Base-by-base conservation (phyloP, 2,797 vertebrate genomes). In the Bradypus variegatus region DNA sequence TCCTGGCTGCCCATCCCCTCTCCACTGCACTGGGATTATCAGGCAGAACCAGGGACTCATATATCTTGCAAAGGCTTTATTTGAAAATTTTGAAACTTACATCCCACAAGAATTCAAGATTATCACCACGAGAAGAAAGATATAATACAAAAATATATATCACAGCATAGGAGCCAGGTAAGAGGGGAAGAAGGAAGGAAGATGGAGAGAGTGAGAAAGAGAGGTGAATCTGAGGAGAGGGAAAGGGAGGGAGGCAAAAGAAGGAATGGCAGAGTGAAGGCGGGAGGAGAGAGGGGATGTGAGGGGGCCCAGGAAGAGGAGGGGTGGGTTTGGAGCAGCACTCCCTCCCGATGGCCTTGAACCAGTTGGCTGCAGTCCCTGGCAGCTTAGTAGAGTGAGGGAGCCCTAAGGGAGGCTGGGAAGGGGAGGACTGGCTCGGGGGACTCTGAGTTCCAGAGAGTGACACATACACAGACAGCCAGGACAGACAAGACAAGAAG, bases 111-210 rank as follows among this genome's bases (percentile, higher is more conserved):
- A 97, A 96, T 97, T 96, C 95, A 97, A 96, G 97, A 98, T 97
- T 97, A 94, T 98, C 97, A 98, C 97, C 97, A 98, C 97, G 48
- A 97, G 97, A 96, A 96, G 95, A 97, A 96, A 97, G 96, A 97
- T 95, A 97, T 96, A 97, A 97, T 98, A 98, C 97, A 98, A 98
- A 98, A 98, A 98, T 98, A 98, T 97, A 97, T 97, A 97, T 97
- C 97, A 98, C 97, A 97, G 97, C 97, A 89, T 94, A 96, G 95
- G 96, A 96, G 93, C 95, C 93, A 93, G 96, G 92, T 90, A 93
- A 93, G 77, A 95, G 70, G 95, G 65, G 73, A 84, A 64, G 64
- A 82, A 94, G 64, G 87, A 64, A 96, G 86, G 91, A 88, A 69
- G 7, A 91, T 92, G 91, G 92, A 65, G 73, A 94, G 94, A 65